Percentiles rank a stretch among this genome's conserved stretches.
Evolutionary conservation across 2,888 invertebrate genomes (phyloP).

Genomic region (Platynereis dumerilii): DNA sequence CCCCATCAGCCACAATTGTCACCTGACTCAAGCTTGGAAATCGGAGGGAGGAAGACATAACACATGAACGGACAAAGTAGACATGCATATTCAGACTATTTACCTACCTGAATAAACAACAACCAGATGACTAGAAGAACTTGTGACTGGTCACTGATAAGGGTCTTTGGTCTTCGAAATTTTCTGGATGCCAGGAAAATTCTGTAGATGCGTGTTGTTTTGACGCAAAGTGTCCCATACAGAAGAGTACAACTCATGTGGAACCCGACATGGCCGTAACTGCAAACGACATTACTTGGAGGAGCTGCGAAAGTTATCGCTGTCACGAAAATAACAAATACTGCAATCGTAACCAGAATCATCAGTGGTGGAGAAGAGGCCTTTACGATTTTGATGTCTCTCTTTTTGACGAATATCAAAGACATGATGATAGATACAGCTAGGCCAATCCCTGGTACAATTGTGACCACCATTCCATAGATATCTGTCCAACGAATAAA

Average conservation of each 20-base stretch:
- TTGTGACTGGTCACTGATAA: not conserved
- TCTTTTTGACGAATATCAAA: not conserved
- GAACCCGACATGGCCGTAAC: constrained; percentile 4
- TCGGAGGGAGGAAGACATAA: too few relatives aligned
- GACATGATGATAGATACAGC: not conserved
- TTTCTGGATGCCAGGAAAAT: constrained; percentile 2
- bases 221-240: constrained; percentile 2
- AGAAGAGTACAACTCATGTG: constrained; percentile 10
- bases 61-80: too few relatives aligned
- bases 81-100: too few relatives aligned
- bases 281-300: not conserved
- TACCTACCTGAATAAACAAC: not conserved
- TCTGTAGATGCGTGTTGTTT: not conserved
- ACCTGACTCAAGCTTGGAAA: too few relatives aligned
- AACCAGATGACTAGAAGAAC: not conserved
- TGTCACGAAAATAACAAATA: not conserved
- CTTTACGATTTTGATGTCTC: not conserved
- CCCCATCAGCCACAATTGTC: too few relatives aligned
- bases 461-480: not conserved
- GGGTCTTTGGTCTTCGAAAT: constrained; percentile 1
- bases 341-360: not conserved
- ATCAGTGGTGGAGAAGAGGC: not conserved
- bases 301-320: not conserved
- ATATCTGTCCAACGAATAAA: not conserved
- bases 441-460: not conserved